A percentile compares a stretch with the other conserved stretches of the same genome.
These are phyloP conservation scores for Gouania willdenowi DNA, from an alignment of 2,797 vertebrate species.

Conservation along the genomic window DNA sequence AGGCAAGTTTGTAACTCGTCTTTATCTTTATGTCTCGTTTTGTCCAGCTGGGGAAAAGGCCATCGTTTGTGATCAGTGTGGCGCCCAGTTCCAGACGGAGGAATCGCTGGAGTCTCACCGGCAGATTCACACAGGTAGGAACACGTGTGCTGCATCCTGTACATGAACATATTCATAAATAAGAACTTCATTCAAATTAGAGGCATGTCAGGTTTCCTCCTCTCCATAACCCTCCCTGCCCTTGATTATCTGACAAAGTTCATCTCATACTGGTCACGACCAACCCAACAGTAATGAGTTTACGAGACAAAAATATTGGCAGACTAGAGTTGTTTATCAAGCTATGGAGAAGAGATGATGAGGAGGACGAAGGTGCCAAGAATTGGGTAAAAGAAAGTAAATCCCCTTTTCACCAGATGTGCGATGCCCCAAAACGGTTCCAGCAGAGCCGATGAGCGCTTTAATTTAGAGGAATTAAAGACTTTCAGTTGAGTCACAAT, in stretches of 20 bases:
- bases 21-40: constrained; percentile 44
- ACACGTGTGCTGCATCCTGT: neutral
- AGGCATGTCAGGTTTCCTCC: neutral
- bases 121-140: constrained; percentile 92
- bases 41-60: constrained; percentile 91
- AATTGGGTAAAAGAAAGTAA: constrained; percentile 62
- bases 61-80: constrained; percentile 96
- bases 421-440: constrained; percentile 35
- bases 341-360: constrained; percentile 46
- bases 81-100: constrained; percentile 95
- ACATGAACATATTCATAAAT: too few relatives aligned
- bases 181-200: too few relatives aligned
- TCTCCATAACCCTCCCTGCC: neutral
- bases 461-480: constrained; percentile 45
- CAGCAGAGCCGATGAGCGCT: constrained; percentile 35
- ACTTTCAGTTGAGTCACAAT: too few relatives aligned
- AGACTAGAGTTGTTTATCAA: constrained; percentile 59
- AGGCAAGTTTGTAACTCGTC: too few relatives aligned
- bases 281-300: constrained; percentile 60
- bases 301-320: constrained; percentile 54
- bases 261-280: constrained; percentile 49
- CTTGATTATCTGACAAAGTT: constrained; percentile 50
- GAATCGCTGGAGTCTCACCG: constrained; percentile 93
- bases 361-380: constrained; percentile 51
- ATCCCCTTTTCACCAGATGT: constrained; percentile 58